Evolutionary conservation across 2,113 vertebrate species (phyloP), one percentile per base, ranked within the genome.

Genomic region (Hiodon alosoides): DNA sequence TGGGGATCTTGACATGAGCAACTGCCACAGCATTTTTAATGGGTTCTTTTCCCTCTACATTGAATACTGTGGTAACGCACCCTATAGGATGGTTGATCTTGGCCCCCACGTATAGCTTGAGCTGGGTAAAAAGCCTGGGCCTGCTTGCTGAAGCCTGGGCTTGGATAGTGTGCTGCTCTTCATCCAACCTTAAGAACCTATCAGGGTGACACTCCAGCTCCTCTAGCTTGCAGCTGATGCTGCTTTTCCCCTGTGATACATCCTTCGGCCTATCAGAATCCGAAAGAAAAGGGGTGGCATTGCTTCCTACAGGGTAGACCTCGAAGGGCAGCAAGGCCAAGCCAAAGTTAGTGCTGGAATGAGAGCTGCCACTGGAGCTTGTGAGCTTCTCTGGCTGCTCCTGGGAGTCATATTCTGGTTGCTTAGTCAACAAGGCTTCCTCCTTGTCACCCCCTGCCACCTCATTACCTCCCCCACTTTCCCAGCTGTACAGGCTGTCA

Each of bases 401-500:
- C 69, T 90, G 91, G 70, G 89, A 90, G 83, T 91, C 83, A 79
- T 86, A 88, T 2, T 13, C 0, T 0, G 71, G 17, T 31, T 14
- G 75, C 2, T 8, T 31, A 31, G 31, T 31, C 31, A 31, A 31
- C 31, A 31, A 31, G 31, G 31, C 31, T 31, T 31, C 31, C 31
- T 31, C 78, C 88, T 89, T 57, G 57, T 79, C 79, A 84, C 84
- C 80, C 74, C 82, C 82, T 76, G 86, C 74, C 31, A 31, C 73
- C 76, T 14, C 81, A 74, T 62, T 72, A 75, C 84, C 87, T 79
- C 82, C 83, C 0, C 60, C 71, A 17, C 83, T 86, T 17, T 94
- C 93, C 94, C 90, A 95, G 85, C 90, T 90, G 86, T 94, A 93
- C 2, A 96, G 86, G 79, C 94, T 95, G 81, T 96, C 94, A 9